Conservation (phyloP, 2,797 vertebrate genomes). For the Antrozous pallidus region DNA sequence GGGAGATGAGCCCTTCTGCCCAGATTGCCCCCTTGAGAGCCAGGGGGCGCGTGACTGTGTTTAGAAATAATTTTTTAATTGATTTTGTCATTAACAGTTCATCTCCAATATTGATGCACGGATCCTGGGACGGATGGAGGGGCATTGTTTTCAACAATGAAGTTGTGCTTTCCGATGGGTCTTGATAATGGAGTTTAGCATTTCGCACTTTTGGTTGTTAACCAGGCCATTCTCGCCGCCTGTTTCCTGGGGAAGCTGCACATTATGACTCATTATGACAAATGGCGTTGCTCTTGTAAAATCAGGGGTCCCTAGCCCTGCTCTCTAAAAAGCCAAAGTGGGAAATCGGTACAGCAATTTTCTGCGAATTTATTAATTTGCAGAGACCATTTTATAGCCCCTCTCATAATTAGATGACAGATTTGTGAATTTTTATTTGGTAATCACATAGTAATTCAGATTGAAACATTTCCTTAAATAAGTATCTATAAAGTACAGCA, state of each 20-base stretch:
- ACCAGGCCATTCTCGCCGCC: background rate
- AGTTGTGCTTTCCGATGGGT: constrained; percentile 87
- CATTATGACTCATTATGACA: constrained; percentile 30
- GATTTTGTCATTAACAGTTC: constrained; percentile 95
- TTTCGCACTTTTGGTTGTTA: constrained; percentile 80
- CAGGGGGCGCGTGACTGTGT: constrained; percentile 85
- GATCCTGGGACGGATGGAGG: constrained; percentile 84
- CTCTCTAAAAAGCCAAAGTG: background rate
- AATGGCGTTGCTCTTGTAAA: background rate
- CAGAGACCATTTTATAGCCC: background rate
- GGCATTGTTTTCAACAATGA: constrained; percentile 87
- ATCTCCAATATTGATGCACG: constrained; percentile 87
- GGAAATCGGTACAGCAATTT: background rate
- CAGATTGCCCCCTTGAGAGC: constrained; percentile 90
- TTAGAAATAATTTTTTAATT: constrained; percentile 94
- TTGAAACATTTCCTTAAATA: constrained; percentile 45
- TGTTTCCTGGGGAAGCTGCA: background rate
- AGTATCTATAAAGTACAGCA: background rate
- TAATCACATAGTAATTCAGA: constrained; percentile 39
- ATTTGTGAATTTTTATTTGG: constrained; percentile 53
- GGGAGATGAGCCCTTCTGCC: constrained; percentile 89
- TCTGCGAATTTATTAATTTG: background rate
- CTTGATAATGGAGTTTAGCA: constrained; percentile 82
- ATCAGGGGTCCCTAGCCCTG: background rate
- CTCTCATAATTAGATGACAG: constrained; percentile 27